Evolutionary conservation across 2,797 vertebrate species (phyloP).

Genomic region (Cuniculus paca): DNA sequence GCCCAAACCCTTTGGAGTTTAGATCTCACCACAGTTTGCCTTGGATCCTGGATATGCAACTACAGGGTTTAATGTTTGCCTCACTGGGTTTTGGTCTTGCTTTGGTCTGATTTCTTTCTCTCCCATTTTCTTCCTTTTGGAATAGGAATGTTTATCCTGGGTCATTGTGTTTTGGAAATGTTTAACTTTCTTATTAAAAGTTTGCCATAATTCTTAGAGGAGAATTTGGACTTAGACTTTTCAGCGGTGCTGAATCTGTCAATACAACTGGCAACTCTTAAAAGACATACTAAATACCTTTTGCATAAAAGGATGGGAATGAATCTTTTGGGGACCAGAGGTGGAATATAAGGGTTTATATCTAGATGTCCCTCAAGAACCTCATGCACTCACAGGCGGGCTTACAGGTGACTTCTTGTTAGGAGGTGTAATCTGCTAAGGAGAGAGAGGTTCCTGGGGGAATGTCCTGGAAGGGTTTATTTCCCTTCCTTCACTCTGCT

Average conservation of each 20-base stretch:
- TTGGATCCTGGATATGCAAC: not conserved
- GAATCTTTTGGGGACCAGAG: not conserved
- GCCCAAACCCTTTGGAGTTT: not conserved
- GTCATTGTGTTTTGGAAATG: not conserved
- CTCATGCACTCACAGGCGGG: not conserved
- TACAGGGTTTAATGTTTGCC: not conserved
- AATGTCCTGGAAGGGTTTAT: not conserved
- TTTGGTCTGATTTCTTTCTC: not conserved
- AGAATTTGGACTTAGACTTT: not conserved
- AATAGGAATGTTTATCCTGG: not conserved
- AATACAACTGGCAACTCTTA: not conserved
- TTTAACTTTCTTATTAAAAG: not conserved
- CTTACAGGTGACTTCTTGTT: not conserved
- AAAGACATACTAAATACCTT: not conserved
- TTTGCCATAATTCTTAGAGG: not conserved
- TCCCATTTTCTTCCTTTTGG: not conserved
- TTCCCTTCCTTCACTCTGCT: not conserved
- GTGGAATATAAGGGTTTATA: not conserved
- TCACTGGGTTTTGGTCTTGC: not conserved
- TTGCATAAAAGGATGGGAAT: not conserved
- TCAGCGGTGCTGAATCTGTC: not conserved
- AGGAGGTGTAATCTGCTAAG: not conserved
- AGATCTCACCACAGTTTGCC: not conserved
- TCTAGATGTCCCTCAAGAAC: not conserved
- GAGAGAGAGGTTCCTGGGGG: not conserved